Conservation (phyloP, 2,797 vertebrate species). For the Anguilla megastoma region DNA sequence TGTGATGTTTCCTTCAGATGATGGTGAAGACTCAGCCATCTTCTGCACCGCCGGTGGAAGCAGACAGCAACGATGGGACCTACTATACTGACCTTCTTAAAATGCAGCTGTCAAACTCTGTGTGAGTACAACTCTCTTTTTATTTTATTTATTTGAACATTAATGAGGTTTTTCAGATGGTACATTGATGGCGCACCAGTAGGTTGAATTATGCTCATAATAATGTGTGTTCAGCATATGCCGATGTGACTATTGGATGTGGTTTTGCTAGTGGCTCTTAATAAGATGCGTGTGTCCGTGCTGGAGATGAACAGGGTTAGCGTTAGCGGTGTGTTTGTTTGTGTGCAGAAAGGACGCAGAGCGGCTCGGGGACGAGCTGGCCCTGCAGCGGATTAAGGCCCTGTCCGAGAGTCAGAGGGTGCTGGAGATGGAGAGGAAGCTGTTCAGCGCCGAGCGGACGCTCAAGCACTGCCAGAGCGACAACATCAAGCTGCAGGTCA, state of each 20-base stretch:
- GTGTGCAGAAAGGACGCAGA: constrained; percentile 82
- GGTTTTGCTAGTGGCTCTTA: not conserved
- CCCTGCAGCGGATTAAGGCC: constrained; percentile 91
- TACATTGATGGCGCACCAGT: not conserved
- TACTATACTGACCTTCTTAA: constrained; percentile 90
- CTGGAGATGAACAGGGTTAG: not conserved
- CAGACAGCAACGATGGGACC: constrained; percentile 60
- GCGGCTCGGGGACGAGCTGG: constrained; percentile 82
- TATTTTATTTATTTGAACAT: not conserved
- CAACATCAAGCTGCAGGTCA: constrained; percentile 84
- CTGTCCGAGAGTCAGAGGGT: constrained; percentile 91
- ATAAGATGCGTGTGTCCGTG: not conserved
- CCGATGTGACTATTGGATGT: not conserved
- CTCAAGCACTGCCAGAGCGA: constrained; percentile 85
- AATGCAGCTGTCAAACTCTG: constrained; percentile 84
- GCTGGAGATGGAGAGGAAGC: constrained; percentile 90
- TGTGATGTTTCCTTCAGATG: constrained; percentile 51
- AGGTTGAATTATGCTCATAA: not conserved
- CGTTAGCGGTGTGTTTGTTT: not conserved
- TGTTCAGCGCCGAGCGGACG: constrained; percentile 80
- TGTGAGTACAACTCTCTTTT: constrained; percentile 70
- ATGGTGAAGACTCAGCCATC: constrained; percentile 58
- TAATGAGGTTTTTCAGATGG: not conserved
- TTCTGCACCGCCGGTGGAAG: constrained; percentile 37
- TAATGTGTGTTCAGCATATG: not conserved